These are phyloP conservation scores for Parelbella ahira DNA, from an alignment of 2,888 invertebrate species.

Conservation along the genomic window DNA sequence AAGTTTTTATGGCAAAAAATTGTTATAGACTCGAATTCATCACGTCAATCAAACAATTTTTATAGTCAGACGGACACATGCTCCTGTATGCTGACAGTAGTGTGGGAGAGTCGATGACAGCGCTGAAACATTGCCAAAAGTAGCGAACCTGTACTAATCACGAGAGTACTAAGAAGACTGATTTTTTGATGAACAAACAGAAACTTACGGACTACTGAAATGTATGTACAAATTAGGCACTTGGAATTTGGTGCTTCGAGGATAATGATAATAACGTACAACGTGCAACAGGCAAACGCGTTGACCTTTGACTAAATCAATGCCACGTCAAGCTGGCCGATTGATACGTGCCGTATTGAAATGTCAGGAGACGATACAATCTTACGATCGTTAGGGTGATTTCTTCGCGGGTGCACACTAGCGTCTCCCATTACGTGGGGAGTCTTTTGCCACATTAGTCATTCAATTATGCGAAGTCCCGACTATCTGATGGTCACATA, in stretches of 20 bases:
- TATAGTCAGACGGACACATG: no score
- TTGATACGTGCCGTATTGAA: slow-evolving; percentile 75
- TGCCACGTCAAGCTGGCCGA: slow-evolving; percentile 39
- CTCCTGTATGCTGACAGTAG: no score
- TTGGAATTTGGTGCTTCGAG: slow-evolving; percentile 3
- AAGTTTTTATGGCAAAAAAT: no score
- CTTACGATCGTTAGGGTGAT: slow-evolving; percentile 65
- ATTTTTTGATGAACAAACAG: no score
- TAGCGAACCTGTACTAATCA: no score
- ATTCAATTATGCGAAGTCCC: slow-evolving; percentile 66
- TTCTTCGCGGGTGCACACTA: slow-evolving; percentile 43
- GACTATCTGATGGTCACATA: slow-evolving; percentile 55
- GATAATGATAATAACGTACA: no score
- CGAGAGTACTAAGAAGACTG: no score
- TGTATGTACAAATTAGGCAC: no score
- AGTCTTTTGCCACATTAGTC: slow-evolving; percentile 54
- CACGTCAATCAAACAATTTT: slow-evolving; percentile 6
- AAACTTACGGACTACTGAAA: no score
- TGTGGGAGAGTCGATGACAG: no score
- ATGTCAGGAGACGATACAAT: slow-evolving; percentile 71
- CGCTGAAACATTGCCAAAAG: no score
- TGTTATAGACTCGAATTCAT: neutral
- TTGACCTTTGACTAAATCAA: slow-evolving; percentile 9
- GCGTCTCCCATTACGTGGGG: slow-evolving; percentile 46
- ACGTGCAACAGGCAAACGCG: slow-evolving; percentile 2